Percentiles rank a stretch among this genome's conserved stretches.
Conservation (phyloP, 1,140 invertebrate species). For the Thrips palmi region DNA sequence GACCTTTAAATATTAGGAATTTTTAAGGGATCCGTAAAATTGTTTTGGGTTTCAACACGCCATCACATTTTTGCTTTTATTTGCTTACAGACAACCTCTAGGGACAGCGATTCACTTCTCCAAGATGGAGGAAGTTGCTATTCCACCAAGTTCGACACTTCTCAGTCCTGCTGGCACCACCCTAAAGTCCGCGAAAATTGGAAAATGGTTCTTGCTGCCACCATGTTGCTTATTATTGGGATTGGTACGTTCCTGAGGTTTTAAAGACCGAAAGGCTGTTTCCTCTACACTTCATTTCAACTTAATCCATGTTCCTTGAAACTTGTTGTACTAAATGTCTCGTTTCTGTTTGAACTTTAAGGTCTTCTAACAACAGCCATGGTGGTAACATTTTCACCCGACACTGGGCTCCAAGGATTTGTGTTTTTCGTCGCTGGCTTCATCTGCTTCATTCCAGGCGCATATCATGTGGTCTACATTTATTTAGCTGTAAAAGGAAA, state of each 20-base stretch:
- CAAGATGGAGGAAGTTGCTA: constrained; percentile 31
- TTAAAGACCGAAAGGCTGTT: neutral
- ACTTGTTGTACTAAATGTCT: constrained; percentile 2
- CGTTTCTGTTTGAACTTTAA: constrained; percentile 10
- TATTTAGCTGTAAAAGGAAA: constrained; percentile 63
- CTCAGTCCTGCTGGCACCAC: constrained; percentile 53
- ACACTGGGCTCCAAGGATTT: constrained; percentile 51
- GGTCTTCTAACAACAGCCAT: constrained; percentile 37
- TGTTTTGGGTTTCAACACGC: constrained; percentile 15
- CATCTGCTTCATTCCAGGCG: constrained; percentile 63
- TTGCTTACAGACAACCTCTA: constrained; percentile 47
- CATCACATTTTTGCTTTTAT: constrained; percentile 11
- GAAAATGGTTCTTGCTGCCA: constrained; percentile 62
- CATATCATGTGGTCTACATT: constrained; percentile 67
- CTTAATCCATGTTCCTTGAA: constrained; percentile 2
- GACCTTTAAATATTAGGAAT: neutral
- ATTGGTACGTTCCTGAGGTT: constrained; percentile 40
- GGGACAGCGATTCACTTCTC: constrained; percentile 63
- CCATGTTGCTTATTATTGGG: constrained; percentile 53
- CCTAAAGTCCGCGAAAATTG: constrained; percentile 70
- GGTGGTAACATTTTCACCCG: constrained; percentile 38
- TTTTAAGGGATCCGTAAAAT: neutral
- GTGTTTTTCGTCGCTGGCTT: constrained; percentile 64
- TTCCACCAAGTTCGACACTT: constrained; percentile 21
- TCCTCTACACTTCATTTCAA: constrained; percentile 6